Evolutionary conservation across 2,113 vertebrate genomes (phyloP), one percentile per base, ranked within the genome.

Genomic region (Anolis sagrei): DNA sequence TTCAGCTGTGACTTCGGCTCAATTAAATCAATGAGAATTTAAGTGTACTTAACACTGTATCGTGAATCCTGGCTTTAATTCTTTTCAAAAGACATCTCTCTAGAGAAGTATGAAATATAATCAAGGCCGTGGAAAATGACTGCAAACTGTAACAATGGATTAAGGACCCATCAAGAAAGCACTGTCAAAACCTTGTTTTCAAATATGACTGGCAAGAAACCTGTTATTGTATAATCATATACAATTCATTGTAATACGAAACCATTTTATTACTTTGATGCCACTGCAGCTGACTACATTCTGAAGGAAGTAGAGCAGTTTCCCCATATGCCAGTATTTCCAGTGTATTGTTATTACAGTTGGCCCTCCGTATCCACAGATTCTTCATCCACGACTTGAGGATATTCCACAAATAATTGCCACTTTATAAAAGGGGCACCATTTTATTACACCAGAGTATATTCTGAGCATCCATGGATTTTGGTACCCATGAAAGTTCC

Each of bases 21-120:
- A 54, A 25, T 82, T 73, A 73, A 82, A 58, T 58, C 69, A 73
- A 61, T 2, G 11, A 34, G 23, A 73, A 27, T 81, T 36, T 61
- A 61, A 73, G 70, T 82, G 69, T 73, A 27, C 34, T 82, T 82
- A 82, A 73, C 14, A 61, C 9, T 39, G 81, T 72, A 58, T 58
- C 51, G 27, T 49, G 48, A 39, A 82, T 73, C 73, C 9, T 23
- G 76, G 51, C 36, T 75, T 87, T 85, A 27, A 29, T 86, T 88
- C 0, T 88, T 88, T 93, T 86, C 32, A 2, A 48, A 76, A 4
- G 7, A 9, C 80, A 36, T 86, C n/a, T 79, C 21, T 90, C 21
- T 90, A 36, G 1, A 73, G 32, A 76, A 19, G 2, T 76, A 89
- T 62, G 87, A 82, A 86, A 87, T 78, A 86, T 78, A 69, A 7